Base-by-base conservation (phyloP, 2,797 vertebrate species). In the Pelochelys cantorii region DNA sequence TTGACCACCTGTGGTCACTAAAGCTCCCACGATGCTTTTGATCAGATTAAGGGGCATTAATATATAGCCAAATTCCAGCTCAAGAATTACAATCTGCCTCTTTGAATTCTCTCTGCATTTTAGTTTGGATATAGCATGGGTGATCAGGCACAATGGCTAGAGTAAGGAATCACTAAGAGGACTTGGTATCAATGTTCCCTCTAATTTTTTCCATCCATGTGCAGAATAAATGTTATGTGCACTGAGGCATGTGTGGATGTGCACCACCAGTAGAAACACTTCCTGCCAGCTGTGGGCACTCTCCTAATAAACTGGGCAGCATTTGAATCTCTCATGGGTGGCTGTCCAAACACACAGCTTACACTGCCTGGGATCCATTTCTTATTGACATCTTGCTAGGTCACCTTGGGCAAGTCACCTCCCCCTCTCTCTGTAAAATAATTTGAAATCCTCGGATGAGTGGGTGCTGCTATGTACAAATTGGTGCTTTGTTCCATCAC, bases 91-190 rank as follows among this genome's bases (percentile, higher is more conserved):
- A 93, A 94, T 60, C 15, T 56, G 81, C 92, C 62, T 77, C 34
- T 56, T 77, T 75, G 89, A 88, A 88, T 89, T 89, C 25, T 88
- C 80, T 88, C n/a, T 85, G 54, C 31, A 90, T 89, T 37, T 89
- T 92, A 92, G 90, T 54, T 11, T 87, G 88, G 57, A 62, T 82
- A 62, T 9, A 81, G 84, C 18, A 85, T 48, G 4, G 3, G n/a
- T 29, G 14, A 52, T 13, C 25, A 48, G 4, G 42, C 42, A 15
- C 42, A 77, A 14, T 52, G 42, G 42, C 13, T 29, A 52, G 34
- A 71, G 68, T n/a, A 71, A 37, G 34, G 34, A 22, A 71, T 3
- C 20, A 71, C 20, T 5, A 20, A 37, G 20, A 89, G 60, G 86
- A 20, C 2, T 59, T 75, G 42, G 42, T 48, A 48, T 48, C 8